Base-by-base conservation (phyloP, 92 coral and sea anemone species). In the Palythoa grandiflora region DNA sequence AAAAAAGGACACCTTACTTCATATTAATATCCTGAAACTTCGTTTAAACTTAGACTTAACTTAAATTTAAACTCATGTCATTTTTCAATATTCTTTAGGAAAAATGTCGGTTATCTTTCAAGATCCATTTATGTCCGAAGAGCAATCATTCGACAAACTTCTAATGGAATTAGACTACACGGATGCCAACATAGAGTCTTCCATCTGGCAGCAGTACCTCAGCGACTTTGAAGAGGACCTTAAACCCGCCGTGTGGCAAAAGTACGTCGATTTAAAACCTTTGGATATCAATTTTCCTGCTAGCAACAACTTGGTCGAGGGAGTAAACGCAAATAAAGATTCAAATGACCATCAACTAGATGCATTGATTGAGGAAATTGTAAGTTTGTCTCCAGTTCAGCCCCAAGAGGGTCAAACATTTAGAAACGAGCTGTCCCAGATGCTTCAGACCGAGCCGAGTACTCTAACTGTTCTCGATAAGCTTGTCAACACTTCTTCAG, bases 191-290 rank as follows among this genome's bases (percentile, higher is more conserved):
- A 81, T 81, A 81, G 86, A 68, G 36, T 63, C 86, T 1, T 81
- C 86, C 61, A 81, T 81, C 10, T 81, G 86, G 86, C 86, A 81
- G 38, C 86, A 81, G 40, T 81, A 81, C 48, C 86, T 81, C 17
- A 63, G 12, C 71, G 86, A 81, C 47, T 81, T 81, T 51, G 86
- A 81, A 20, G 86, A 81, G n/a, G 75, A 81, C 40, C 75, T 81
- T 6, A 81, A 81, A 52, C 71, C 86, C 21, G 86, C 86, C 3
- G 75, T 81, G 15, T 81, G 86, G 86, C 75, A 81, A 81, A 81
- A 81, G 36, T 81, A 81, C 21, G 75, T 81, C n/a, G 59, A 66
- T 38, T 44, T 38, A 35, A 39, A 66, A 81, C 55, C 86, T 63
- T 38, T 21, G 47, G 86, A 81, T 20, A 66, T 0, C 21, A 48